Evolutionary conservation across 1,140 invertebrate species (phyloP), one percentile per base, ranked within the genome.

Genomic region (Dendrolimus punctatus): DNA sequence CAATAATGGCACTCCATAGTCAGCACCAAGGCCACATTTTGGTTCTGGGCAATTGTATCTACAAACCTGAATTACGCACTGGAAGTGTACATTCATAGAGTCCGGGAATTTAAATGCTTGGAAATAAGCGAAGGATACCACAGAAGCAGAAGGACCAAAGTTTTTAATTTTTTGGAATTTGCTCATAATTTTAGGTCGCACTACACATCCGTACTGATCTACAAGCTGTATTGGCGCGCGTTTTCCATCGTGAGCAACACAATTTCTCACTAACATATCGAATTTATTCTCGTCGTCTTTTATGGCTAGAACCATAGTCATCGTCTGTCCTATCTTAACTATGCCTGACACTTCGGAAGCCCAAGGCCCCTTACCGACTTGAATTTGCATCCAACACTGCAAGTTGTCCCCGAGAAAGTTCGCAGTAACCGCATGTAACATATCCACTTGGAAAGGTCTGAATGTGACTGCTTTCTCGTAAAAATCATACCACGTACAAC

Each of bases 21-120:
- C 91, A 47, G 87, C 89, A 44, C 89, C 89, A 10, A 93, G 81
- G 41, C 91, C 93, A 76, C 95, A 96, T 85, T 96, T 95, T 2
- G 95, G 95, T 66, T 97, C 95, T 1, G 96, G 96, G 73, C 96
- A 98, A 73, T 97, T 95, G 80, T 96, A 95, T 55, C 96, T 90
- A 66, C 96, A 98, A 3, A 98, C 96, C 88, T 98, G 96, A 64
- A 98, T 98, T 2, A 97, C 95, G 75, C 96, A 98, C 80, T 98
- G 96, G 93, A 98, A 98, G 89, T 97, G 96, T 2, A 98, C 96
- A 73, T 98, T 97, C 96, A 98, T 98, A 7, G 95, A 97, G 77
- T 98, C 96, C 0, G 96, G 96, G 92, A 98, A 98, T 83, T 98
- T 98, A 88, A 98, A 98, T 1, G 96, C 96, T 87, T 96, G 95